These are phyloP conservation scores for Mesodorylaimus sp. DNA, from an alignment of 2,888 invertebrate genomes.

Conservation along the genomic window DNA sequence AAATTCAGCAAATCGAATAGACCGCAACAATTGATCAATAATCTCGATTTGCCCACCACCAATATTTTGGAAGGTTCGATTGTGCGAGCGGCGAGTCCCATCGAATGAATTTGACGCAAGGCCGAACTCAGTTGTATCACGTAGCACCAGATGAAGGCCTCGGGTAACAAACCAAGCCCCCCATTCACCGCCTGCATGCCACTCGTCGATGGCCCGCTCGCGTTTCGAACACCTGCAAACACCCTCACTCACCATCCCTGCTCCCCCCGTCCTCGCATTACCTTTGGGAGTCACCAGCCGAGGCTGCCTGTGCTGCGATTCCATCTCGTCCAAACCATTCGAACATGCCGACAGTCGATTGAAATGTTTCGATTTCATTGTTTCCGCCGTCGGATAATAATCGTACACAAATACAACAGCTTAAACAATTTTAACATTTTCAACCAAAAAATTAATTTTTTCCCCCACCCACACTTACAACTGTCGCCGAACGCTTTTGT, in stretches of 20 bases:
- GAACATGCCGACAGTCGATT: conserved; percentile 14
- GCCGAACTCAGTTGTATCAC: conserved; percentile 87
- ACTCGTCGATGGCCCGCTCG: too few relatives aligned
- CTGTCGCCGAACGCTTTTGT: conserved; percentile 89
- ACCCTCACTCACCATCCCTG: too few relatives aligned
- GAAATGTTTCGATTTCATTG: conserved; percentile 67
- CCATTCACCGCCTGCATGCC: background rate
- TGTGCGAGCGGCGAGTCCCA: conserved; percentile 55
- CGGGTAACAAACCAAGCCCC: conserved; percentile 50
- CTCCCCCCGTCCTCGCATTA: too few relatives aligned
- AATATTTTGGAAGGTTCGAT: conserved; percentile 75
- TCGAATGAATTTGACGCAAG: conserved; percentile 66
- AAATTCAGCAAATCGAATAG: conserved; percentile 58
- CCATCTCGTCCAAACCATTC: background rate
- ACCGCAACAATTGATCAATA: conserved; percentile 60
- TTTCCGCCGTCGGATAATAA: conserved; percentile 75
- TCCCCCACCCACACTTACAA: conserved; percentile 42
- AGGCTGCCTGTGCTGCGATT: too few relatives aligned
- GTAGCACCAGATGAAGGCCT: conserved; percentile 80
- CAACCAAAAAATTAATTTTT: background rate
- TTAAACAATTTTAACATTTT: conserved; percentile 34
- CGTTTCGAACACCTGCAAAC: too few relatives aligned
- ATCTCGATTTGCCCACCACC: conserved; percentile 29
- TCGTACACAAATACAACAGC: conserved; percentile 90
- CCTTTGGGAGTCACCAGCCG: too few relatives aligned